These are phyloP conservation scores for Microctenopoma steveboyesi DNA, from an alignment of 2,797 vertebrate species.

Conservation along the genomic window DNA sequence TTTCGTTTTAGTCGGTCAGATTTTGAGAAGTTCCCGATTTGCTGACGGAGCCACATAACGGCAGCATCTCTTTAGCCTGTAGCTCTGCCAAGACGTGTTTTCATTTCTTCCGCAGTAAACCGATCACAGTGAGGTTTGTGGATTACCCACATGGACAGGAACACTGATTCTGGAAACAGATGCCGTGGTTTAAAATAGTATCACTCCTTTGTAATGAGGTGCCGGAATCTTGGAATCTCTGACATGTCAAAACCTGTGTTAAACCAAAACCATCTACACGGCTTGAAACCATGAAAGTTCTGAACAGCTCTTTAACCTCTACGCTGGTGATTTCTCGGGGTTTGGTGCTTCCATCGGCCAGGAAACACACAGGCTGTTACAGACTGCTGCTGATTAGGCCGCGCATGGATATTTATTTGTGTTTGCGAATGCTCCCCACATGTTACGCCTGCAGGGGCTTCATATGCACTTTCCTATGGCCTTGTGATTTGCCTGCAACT, in stretches of 20 bases:
- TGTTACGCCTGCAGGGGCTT: conserved; percentile 5
- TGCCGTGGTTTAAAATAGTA: neutral
- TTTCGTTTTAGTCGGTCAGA: neutral
- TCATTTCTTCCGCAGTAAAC: neutral
- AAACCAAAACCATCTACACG: neutral
- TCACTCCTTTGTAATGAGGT: neutral
- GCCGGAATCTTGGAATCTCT: too few relatives aligned
- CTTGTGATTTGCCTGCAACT: conserved; percentile 28
- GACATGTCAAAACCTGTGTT: too few relatives aligned
- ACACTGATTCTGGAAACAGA: conserved; percentile 12
- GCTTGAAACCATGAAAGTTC: neutral
- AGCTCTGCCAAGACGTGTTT: neutral
- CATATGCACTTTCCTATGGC: conserved; percentile 7
- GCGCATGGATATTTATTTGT: neutral
- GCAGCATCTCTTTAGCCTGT: neutral
- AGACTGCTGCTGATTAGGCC: neutral
- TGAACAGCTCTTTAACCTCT: too few relatives aligned
- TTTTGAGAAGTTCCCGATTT: neutral
- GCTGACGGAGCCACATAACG: neutral
- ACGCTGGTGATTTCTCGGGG: neutral
- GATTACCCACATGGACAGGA: neutral
- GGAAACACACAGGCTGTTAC: neutral
- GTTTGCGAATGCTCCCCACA: neutral
- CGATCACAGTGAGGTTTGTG: neutral
- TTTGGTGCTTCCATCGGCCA: neutral